These are phyloP conservation scores for Ceryle rudis DNA, from an alignment of 2,797 vertebrate genomes.

Conservation along the genomic window DNA sequence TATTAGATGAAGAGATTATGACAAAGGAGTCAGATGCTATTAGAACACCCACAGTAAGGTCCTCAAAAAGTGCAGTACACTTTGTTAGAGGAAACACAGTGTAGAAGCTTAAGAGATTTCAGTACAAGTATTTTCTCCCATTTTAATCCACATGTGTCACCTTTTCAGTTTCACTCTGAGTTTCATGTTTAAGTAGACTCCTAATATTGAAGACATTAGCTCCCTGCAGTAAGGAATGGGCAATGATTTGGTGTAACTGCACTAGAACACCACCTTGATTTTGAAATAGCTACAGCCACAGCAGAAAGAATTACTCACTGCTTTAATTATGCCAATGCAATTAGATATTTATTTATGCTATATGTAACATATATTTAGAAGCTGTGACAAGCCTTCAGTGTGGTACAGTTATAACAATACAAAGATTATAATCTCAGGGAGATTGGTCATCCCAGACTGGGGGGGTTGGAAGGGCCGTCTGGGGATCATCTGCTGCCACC, in stretches of 20 bases:
- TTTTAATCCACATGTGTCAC: neutral
- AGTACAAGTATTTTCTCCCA: neutral
- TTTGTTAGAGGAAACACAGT: neutral
- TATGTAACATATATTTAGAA: too few relatives aligned
- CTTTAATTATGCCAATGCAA: too few relatives aligned
- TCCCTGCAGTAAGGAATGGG: too few relatives aligned
- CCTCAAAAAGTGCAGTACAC: neutral
- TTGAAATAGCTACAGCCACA: too few relatives aligned
- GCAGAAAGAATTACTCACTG: too few relatives aligned
- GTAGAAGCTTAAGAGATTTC: neutral
- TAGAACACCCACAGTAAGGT: neutral
- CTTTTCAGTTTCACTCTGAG: neutral
- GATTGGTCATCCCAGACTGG: too few relatives aligned
- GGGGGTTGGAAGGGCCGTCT: neutral
- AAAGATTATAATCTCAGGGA: neutral
- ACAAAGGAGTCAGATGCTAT: slow-evolving; percentile 48
- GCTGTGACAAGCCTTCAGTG: too few relatives aligned
- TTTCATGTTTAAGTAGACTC: neutral
- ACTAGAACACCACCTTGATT: too few relatives aligned
- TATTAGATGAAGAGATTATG: slow-evolving; percentile 16
- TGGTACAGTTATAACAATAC: too few relatives aligned
- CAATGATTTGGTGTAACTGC: too few relatives aligned
- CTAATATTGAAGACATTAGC: neutral
- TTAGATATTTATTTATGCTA: too few relatives aligned
- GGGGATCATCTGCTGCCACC: neutral